A percentile compares a stretch with the other conserved stretches of the same genome.
These are phyloP conservation scores for Cacatua alba DNA, from an alignment of 2,113 vertebrate genomes.

Conservation along the genomic window DNA sequence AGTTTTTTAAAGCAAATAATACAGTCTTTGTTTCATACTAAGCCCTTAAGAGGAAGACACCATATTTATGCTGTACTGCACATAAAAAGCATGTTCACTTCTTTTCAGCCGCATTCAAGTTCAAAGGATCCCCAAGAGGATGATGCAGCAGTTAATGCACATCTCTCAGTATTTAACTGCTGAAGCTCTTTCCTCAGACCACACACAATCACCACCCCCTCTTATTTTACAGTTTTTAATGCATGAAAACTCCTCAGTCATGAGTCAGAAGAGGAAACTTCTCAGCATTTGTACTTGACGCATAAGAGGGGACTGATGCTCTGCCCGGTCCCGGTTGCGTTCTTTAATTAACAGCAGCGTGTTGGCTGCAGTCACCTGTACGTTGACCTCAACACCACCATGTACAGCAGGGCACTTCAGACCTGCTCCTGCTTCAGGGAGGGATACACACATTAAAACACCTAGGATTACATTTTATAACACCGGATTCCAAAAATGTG, in stretches of 20 bases:
- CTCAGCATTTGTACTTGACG: neutral
- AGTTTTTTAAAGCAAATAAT: neutral
- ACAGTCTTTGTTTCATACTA: neutral
- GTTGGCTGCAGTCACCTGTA: neutral
- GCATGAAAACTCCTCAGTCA: neutral
- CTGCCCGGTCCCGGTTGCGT: neutral
- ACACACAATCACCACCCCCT: neutral
- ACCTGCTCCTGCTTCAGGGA: neutral
- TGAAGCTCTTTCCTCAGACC: neutral
- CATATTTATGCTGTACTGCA: neutral
- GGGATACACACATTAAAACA: neutral
- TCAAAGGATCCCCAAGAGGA: neutral
- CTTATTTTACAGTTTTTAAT: neutral
- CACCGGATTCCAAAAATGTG: neutral
- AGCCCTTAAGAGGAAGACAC: neutral
- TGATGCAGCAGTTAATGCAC: neutral
- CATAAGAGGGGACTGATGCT: neutral
- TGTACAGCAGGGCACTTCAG: fast-evolving
- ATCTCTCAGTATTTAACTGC: neutral
- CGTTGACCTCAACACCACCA: neutral
- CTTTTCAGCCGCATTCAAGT: neutral
- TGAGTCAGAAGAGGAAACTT: neutral
- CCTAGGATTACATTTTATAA: neutral
- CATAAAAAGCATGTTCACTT: neutral
- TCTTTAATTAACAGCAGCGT: neutral